Conservation (phyloP, 2,888 invertebrate species). For the Prosopocoilus inquinatus region DNA sequence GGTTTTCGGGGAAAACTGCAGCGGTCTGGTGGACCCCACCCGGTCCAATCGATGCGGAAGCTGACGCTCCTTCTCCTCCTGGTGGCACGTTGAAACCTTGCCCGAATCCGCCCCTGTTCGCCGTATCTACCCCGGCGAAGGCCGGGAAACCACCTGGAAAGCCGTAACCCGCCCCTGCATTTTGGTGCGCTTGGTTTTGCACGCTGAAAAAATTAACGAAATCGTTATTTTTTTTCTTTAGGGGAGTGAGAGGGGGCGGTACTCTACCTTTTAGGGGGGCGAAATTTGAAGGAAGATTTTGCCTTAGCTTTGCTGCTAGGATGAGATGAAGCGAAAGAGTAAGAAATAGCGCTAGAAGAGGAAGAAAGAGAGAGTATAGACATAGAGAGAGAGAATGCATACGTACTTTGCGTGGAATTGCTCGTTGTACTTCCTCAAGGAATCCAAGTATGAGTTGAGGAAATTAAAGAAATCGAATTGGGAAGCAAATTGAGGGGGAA, state of each 20-base stretch:
- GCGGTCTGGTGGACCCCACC: slow-evolving; percentile 59
- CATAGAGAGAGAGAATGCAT: slow-evolving; percentile 4
- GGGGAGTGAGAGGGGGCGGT: neutral
- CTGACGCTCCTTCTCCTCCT: slow-evolving; percentile 50
- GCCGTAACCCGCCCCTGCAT: slow-evolving; percentile 21
- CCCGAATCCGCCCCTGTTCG: slow-evolving; percentile 6
- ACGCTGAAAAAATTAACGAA: slow-evolving; percentile 14
- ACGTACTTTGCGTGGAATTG: slow-evolving; percentile 40
- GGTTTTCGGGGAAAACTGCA: slow-evolving; percentile 59
- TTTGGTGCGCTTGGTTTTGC: slow-evolving; percentile 11
- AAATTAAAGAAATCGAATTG: slow-evolving; percentile 29
- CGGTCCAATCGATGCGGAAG: slow-evolving; percentile 57
- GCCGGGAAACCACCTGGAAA: slow-evolving; percentile 21
- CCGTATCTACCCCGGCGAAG: slow-evolving; percentile 15
- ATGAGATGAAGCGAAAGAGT: slow-evolving; percentile 34
- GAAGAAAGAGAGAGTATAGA: slow-evolving; percentile 8
- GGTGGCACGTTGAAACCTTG: slow-evolving; percentile 9
- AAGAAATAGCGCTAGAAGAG: slow-evolving; percentile 35
- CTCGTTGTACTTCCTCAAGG: slow-evolving; percentile 38
- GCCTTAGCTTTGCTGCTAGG: slow-evolving; percentile 34
- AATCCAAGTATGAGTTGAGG: slow-evolving; percentile 32
- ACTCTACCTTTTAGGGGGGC: slow-evolving; percentile 25
- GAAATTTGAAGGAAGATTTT: slow-evolving; percentile 35
- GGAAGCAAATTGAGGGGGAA: slow-evolving; percentile 21
- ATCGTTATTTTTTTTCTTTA: neutral